phyloP scores from a whole-genome alignment of 2,888 invertebrate species.

The Patella ulyssiponensis region DNA sequence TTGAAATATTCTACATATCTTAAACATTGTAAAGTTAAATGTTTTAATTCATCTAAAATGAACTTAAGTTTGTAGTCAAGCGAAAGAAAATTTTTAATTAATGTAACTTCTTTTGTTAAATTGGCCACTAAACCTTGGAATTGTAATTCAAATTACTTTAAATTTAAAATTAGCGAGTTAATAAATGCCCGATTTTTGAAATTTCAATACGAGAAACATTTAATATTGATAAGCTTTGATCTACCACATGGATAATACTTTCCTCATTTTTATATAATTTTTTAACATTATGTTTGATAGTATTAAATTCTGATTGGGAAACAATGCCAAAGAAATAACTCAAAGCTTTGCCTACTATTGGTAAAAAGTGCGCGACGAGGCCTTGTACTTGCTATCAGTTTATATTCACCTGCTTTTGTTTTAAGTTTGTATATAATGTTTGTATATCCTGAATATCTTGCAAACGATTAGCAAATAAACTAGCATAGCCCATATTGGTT shows the following conservation, averaged over 20 bases:
- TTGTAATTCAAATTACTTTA: neutral
- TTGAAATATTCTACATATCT: neutral
- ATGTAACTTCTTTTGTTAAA: neutral
- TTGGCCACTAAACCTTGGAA: neutral
- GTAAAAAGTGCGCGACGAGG: neutral
- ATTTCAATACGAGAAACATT: slow-evolving; percentile 8
- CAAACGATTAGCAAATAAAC: no score
- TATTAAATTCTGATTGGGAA: neutral
- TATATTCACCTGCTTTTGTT: no score
- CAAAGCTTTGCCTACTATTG: slow-evolving; percentile 6
- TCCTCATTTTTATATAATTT: neutral
- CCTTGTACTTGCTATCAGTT: neutral
- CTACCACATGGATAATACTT: slow-evolving; percentile 6
- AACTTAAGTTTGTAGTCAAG: neutral
- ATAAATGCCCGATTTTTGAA: neutral
- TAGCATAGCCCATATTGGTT: no score
- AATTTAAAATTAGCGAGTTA: neutral
- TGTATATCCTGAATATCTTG: no score
- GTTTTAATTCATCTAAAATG: neutral
- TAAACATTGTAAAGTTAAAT: no score
- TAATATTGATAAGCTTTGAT: slow-evolving; percentile 6
- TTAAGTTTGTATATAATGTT: no score
- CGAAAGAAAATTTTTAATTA: neutral
- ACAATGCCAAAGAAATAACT: neutral
- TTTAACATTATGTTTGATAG: neutral